phyloP scores from a whole-genome alignment of 1,140 invertebrate genomes.

The Paralvinella palmiformis region DNA sequence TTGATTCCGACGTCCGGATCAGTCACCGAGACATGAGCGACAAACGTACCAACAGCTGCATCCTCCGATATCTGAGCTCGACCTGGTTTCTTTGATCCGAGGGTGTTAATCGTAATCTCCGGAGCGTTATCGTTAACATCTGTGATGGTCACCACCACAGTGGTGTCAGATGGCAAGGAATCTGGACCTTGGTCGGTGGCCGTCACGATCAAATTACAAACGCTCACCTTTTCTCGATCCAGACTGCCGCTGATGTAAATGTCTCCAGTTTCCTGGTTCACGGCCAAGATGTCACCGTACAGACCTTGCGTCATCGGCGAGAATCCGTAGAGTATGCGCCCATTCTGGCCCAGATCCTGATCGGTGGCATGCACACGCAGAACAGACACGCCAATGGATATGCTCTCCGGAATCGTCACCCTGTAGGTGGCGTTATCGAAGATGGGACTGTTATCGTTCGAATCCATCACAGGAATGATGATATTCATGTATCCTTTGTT shows the following conservation, averaged over 20 bases:
- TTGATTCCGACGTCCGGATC: slow-evolving; percentile 8
- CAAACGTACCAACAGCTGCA: slow-evolving; percentile 9
- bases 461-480: slow-evolving; percentile 60
- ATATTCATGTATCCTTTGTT: slow-evolving; percentile 12
- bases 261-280: slow-evolving; percentile 80
- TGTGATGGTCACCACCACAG: slow-evolving; percentile 78
- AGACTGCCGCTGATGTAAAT: slow-evolving; percentile 53
- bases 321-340: slow-evolving; percentile 62
- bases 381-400: slow-evolving; percentile 68
- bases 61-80: slow-evolving; percentile 44
- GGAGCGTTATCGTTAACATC: slow-evolving; percentile 66
- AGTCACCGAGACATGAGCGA: slow-evolving; percentile 8
- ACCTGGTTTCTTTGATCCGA: slow-evolving; percentile 50
- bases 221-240: slow-evolving; percentile 27
- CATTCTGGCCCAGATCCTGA: slow-evolving; percentile 88
- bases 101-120: slow-evolving; percentile 53
- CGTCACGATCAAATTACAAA: slow-evolving; percentile 10
- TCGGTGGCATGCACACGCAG: slow-evolving; percentile 62
- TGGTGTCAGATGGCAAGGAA: slow-evolving; percentile 78
- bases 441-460: slow-evolving; percentile 92
- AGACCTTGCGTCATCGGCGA: slow-evolving; percentile 78
- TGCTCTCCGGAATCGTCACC: slow-evolving; percentile 20
- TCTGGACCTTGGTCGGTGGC: slow-evolving; percentile 14
- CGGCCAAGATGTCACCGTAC: slow-evolving; percentile 75
- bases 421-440: slow-evolving; percentile 90